A percentile compares a stretch with the other conserved stretches of the same genome.
phyloP scores from a whole-genome alignment of 2,888 invertebrate genomes.

The Nysson spinosus region DNA sequence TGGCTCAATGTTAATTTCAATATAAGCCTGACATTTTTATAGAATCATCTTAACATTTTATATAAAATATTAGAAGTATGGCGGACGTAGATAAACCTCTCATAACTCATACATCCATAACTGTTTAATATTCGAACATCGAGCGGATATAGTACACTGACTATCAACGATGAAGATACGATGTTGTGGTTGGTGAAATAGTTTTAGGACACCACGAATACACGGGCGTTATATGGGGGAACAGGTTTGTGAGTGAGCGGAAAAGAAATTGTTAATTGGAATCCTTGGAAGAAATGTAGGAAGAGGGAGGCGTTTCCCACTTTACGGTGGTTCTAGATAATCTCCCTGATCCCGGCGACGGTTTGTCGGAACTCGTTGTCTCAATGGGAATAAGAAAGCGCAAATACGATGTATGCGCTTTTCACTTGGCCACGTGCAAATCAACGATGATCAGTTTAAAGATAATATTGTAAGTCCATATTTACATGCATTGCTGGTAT shows the following conservation, averaged over 20 bases:
- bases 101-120: too few species aligned
- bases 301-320: constrained; percentile 23
- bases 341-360: constrained; percentile 2
- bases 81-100: too few species aligned
- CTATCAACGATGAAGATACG: too few species aligned
- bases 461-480: constrained; percentile 8
- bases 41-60: too few species aligned
- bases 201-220: constrained; percentile 14
- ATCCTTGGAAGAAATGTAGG: constrained; percentile 26
- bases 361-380: constrained; percentile 23
- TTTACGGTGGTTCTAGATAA: constrained; percentile 26
- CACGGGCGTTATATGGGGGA: constrained; percentile 8
- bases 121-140: too few species aligned
- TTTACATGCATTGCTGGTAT: constrained; percentile 5
- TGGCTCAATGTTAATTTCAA: too few species aligned
- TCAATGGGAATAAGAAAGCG: constrained; percentile 9
- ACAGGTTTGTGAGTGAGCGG: constrained; percentile 28
- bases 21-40: too few species aligned
- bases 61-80: too few species aligned
- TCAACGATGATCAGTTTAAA: not conserved
- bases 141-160: too few species aligned
- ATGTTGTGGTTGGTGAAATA: constrained; percentile 16
- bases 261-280: constrained; percentile 41
- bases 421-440: constrained; percentile 5
- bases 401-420: not conserved